A percentile compares a stretch with the other conserved stretches of the same genome.
Conservation (phyloP, 23 tunicate species). For the Ascidia mentula region DNA sequence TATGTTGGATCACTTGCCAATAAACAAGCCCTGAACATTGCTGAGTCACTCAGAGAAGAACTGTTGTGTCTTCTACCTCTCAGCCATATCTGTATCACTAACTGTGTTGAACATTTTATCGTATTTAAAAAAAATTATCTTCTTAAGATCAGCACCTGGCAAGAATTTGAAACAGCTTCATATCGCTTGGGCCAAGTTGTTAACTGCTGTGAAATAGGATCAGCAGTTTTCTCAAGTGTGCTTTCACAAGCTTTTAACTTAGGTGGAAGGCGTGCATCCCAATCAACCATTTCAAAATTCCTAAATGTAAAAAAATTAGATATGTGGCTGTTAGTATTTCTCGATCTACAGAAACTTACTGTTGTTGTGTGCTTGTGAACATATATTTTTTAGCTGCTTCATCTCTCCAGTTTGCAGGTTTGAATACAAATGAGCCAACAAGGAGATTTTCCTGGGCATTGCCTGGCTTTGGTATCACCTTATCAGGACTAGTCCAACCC, state of each 20-base stretch:
- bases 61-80: too few relatives aligned
- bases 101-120: too few relatives aligned
- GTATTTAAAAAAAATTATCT: too few relatives aligned
- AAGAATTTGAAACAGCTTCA: slow-evolving; percentile 57
- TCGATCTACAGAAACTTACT: slow-evolving; percentile 9
- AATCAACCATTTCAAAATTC: slow-evolving; percentile 54
- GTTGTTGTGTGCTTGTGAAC: slow-evolving; percentile 67
- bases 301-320: slow-evolving; percentile 10
- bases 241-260: slow-evolving; percentile 68
- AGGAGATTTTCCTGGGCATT: slow-evolving; percentile 61
- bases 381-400: slow-evolving; percentile 77
- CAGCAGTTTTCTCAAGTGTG: slow-evolving; percentile 69
- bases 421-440: slow-evolving; percentile 71
- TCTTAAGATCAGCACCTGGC: too few relatives aligned
- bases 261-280: slow-evolving; percentile 77
- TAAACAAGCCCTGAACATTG: too few relatives aligned
- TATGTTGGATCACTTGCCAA: too few relatives aligned
- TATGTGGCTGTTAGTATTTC: background rate
- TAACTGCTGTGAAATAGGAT: slow-evolving; percentile 63
- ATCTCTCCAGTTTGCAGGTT: slow-evolving; percentile 75
- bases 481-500: slow-evolving; percentile 76
- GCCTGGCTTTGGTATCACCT: slow-evolving; percentile 47
- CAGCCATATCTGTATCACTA: too few relatives aligned
- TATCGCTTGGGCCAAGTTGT: slow-evolving; percentile 72
- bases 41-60: too few relatives aligned